These are phyloP conservation scores for Recurvirostra avosetta DNA, from an alignment of 2,113 vertebrate species.

Conservation along the genomic window DNA sequence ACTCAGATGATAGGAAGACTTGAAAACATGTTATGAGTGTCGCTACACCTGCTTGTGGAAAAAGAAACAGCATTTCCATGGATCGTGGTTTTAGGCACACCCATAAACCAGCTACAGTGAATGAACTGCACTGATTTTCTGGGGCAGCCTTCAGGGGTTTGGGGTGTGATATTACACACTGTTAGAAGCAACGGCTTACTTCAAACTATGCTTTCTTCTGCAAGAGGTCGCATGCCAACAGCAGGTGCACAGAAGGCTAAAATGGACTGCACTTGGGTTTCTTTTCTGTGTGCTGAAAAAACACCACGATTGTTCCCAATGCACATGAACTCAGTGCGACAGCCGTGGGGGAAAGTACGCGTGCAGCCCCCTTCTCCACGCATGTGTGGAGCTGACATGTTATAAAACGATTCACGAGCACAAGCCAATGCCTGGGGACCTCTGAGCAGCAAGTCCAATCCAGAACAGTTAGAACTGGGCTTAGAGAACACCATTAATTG, in stretches of 20 bases:
- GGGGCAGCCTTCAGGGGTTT: neutral
- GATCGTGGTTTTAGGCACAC: neutral
- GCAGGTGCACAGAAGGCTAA: neutral
- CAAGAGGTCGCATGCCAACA: neutral
- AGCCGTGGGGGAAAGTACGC: neutral
- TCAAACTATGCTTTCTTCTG: neutral
- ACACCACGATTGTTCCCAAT: rapidly evolving
- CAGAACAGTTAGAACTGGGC: neutral
- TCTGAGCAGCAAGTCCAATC: neutral
- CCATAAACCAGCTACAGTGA: neutral
- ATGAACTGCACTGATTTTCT: neutral
- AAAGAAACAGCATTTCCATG: neutral
- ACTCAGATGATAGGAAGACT: neutral
- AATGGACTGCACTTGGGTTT: neutral
- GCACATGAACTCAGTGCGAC: neutral
- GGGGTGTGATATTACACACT: neutral
- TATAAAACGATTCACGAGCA: neutral
- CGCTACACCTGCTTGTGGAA: neutral
- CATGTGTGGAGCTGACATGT: neutral
- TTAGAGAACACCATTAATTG: neutral
- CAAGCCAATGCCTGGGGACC: neutral
- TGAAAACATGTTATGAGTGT: neutral
- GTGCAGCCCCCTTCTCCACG: neutral
- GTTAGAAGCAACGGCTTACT: neutral
- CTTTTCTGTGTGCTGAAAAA: neutral